phyloP scores from a whole-genome alignment of 92 coral and sea anemone species.

The Chrysogorgia sp. region DNA sequence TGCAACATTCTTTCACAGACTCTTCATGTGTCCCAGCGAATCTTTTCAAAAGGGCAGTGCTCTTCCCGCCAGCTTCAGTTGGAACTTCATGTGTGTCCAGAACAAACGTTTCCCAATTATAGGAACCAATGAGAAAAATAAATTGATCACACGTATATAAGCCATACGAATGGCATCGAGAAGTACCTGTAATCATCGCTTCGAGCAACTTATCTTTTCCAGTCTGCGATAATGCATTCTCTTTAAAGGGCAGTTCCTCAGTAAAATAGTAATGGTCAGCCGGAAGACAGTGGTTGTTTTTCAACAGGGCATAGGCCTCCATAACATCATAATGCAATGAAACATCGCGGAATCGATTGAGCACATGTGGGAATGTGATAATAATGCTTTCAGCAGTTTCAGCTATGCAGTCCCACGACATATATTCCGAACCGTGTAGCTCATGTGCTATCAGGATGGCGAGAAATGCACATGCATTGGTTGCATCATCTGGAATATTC shows the following conservation, averaged over 20 bases:
- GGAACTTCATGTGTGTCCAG: slow-evolving; percentile 20
- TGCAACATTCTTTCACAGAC: not conserved
- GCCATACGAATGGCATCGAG: not conserved
- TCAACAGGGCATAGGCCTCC: too few species aligned
- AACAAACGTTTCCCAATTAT: not conserved
- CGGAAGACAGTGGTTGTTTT: too few species aligned
- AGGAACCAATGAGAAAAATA: slow-evolving; percentile 1
- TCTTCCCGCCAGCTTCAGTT: not conserved
- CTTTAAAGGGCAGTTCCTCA: not conserved
- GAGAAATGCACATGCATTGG: too few species aligned
- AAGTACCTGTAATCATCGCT: not conserved
- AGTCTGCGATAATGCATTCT: not conserved
- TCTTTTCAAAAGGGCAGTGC: not conserved
- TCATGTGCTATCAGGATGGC: slow-evolving; percentile 2
- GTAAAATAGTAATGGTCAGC: not conserved
- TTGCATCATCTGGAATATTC: too few species aligned
- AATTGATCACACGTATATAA: not conserved
- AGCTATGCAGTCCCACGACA: too few species aligned
- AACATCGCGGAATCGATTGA: too few species aligned
- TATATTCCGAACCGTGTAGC: not conserved
- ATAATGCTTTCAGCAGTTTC: too few species aligned
- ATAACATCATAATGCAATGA: too few species aligned
- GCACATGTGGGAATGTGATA: too few species aligned
- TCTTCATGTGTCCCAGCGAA: not conserved
- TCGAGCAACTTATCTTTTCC: slow-evolving; percentile 9